phyloP scores from a whole-genome alignment of 1,140 invertebrate genomes.

The Gonioctena quinquepunctata region DNA sequence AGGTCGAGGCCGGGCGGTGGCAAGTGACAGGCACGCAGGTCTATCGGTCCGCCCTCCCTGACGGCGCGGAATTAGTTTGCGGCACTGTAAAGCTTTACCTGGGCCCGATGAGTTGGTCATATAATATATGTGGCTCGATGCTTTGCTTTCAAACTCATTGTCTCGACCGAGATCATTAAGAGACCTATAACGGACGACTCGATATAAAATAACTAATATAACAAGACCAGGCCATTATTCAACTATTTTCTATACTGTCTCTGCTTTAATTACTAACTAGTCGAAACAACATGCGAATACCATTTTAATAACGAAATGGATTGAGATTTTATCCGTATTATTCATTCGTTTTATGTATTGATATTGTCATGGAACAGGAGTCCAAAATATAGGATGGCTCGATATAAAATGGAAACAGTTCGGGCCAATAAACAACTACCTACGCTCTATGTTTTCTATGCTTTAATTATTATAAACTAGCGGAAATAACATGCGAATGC shows the following conservation, averaged over 20 bases:
- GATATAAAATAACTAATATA: conserved; percentile 21
- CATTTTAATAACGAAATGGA: conserved; percentile 15
- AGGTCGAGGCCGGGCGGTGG: conserved; percentile 49
- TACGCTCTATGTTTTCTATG: conserved; percentile 26
- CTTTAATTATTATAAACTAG: conserved; percentile 24
- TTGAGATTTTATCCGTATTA: conserved; percentile 18
- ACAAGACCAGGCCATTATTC: conserved; percentile 22
- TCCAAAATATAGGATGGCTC: too few relatives aligned
- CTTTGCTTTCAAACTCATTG: conserved; percentile 4
- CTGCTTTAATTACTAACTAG: conserved; percentile 24
- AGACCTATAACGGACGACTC: conserved; percentile 1
- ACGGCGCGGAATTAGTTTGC: conserved; percentile 48
- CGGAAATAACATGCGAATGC: conserved; percentile 18
- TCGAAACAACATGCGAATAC: conserved; percentile 21
- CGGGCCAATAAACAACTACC: conserved; percentile 24
- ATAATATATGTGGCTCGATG: background rate
- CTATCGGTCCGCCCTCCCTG: conserved; percentile 46
- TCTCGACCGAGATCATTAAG: conserved; percentile 15
- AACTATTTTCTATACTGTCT: conserved; percentile 29
- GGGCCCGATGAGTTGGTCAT: conserved; percentile 23
- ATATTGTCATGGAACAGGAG: background rate
- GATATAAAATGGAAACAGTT: conserved; percentile 14
- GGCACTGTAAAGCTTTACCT: conserved; percentile 46
- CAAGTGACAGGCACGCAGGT: conserved; percentile 51
- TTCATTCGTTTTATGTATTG: background rate